Percentiles rank a stretch among this genome's conserved stretches.
These are phyloP conservation scores for Australoheros scitulus DNA, from an alignment of 2,113 vertebrate genomes.

Conservation along the genomic window DNA sequence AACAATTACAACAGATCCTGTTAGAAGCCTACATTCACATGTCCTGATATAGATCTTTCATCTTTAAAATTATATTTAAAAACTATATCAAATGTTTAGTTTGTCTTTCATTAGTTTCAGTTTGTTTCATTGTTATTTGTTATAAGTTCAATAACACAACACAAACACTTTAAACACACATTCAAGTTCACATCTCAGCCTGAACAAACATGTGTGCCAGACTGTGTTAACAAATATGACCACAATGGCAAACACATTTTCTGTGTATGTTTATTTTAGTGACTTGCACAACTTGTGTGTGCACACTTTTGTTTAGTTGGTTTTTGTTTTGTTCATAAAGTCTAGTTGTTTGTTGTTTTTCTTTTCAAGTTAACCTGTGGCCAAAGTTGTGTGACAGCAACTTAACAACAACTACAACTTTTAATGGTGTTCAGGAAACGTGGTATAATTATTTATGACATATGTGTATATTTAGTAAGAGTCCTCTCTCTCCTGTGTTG, in stretches of 20 bases:
- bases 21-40: background rate
- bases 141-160: background rate
- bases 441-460: background rate
- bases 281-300: background rate
- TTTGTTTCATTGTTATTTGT: background rate
- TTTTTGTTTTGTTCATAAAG: too few species aligned
- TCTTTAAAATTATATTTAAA: accelerated
- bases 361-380: background rate
- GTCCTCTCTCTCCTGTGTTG: background rate
- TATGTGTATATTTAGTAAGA: accelerated
- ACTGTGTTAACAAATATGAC: background rate
- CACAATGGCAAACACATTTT: background rate
- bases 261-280: background rate
- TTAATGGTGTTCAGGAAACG: background rate
- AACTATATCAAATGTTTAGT: accelerated
- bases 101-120: background rate
- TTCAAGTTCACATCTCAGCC: background rate
- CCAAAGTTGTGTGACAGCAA: background rate
- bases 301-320: background rate
- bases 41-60: accelerated
- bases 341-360: too few species aligned
- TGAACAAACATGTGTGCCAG: background rate
- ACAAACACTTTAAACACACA: background rate
- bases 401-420: background rate
- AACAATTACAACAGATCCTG: accelerated